A percentile compares a stretch with the other conserved stretches of the same genome.
These are phyloP conservation scores for Ectemnius continuus DNA, from an alignment of 2,888 invertebrate genomes.

Conservation along the genomic window DNA sequence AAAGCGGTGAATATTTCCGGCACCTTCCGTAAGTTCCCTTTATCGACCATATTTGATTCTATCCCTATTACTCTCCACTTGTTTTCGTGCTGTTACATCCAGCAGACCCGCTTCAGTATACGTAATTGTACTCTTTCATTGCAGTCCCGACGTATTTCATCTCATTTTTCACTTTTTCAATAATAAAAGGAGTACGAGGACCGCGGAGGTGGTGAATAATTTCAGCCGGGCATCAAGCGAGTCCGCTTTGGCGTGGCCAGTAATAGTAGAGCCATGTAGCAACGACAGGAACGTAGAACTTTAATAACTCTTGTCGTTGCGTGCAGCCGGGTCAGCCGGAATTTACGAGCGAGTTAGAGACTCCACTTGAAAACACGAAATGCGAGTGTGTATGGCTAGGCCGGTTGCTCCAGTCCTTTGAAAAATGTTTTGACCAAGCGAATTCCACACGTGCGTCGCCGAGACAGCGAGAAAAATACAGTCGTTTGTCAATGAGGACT, in stretches of 20 bases:
- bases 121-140: too few species aligned
- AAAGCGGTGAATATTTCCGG: conserved; percentile 15
- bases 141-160: too few species aligned
- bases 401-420: conserved; percentile 18
- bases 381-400: conserved; percentile 13
- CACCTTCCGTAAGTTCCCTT: background rate
- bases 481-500: background rate
- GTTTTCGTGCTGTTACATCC: background rate
- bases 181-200: too few species aligned
- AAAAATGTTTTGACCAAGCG: conserved; percentile 20
- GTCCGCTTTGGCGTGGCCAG: conserved; percentile 10
- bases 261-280: conserved; percentile 22
- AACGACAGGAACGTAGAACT: conserved; percentile 44
- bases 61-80: background rate
- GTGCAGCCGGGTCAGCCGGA: conserved; percentile 29
- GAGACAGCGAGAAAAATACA: background rate
- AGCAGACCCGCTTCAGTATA: too few species aligned
- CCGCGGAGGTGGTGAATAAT: background rate
- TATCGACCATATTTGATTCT: too few species aligned
- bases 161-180: too few species aligned
- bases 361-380: conserved; percentile 32
- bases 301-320: conserved; percentile 54
- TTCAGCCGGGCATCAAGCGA: too few species aligned
- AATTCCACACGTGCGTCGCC: background rate
- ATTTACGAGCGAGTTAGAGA: conserved; percentile 43